A percentile compares a stretch with the other conserved stretches of the same genome.
These are phyloP conservation scores for Apamea sordens DNA, from an alignment of 2,888 invertebrate genomes.

Conservation along the genomic window DNA sequence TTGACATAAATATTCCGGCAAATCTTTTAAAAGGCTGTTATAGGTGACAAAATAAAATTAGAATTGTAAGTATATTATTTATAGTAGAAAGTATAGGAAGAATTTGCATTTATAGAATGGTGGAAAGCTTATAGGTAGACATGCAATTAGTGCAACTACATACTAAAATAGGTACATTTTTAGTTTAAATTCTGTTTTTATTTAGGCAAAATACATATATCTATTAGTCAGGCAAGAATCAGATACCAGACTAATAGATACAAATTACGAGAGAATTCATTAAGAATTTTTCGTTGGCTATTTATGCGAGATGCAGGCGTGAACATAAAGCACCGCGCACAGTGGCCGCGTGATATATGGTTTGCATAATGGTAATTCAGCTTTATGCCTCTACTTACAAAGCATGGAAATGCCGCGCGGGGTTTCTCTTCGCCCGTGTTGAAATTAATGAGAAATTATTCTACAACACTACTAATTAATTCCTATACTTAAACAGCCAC, in stretches of 20 bases:
- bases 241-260: constrained; percentile 13
- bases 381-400: constrained; percentile 73
- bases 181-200: background rate
- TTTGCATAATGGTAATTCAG: constrained; percentile 76
- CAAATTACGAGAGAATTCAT: constrained; percentile 15
- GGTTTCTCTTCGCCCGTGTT: constrained; percentile 75
- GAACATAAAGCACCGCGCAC: constrained; percentile 42
- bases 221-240: background rate
- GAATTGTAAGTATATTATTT: background rate
- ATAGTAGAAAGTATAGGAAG: background rate
- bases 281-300: constrained; percentile 4
- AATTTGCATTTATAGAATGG: background rate
- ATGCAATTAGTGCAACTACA: background rate
- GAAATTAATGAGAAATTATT: constrained; percentile 85
- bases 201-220: background rate
- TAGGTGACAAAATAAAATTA: constrained; percentile 7
- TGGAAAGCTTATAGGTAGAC: background rate
- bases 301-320: constrained; percentile 23
- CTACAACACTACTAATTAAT: constrained; percentile 82
- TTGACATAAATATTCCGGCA: background rate
- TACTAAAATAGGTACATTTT: background rate
- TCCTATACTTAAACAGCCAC: constrained; percentile 72
- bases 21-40: background rate
- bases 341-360: constrained; percentile 57
- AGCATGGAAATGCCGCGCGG: constrained; percentile 79